Evolutionary conservation across 2,113 vertebrate species (phyloP), one percentile per base, ranked within the genome.

Genomic region (Mus spicilegus): DNA sequence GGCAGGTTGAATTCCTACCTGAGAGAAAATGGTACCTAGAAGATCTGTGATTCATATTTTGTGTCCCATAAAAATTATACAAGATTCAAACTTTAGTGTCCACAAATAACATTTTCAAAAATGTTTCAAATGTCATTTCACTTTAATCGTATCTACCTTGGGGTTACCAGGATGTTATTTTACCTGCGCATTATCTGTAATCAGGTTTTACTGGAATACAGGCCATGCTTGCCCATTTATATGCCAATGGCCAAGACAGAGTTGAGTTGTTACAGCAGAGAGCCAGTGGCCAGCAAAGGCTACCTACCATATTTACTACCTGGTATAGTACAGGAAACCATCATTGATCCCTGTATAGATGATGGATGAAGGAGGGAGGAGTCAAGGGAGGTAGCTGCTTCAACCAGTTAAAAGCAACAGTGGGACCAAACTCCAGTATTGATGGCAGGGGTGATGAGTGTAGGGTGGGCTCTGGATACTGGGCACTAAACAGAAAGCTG

Each of bases 41-140:
- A 67, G 61, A 49, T 65, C 26, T 33, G 61, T 85, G 4, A 49
- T 49, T 73, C 70, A 39, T n/a, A 73, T 85, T 89, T 46, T 93
- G 22, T 93, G 80, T 84, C 28, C 80, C 65, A 61, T 22, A 69
- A 92, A 95, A 90, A 88, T 82, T 39, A 69, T 2, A 82, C 70
- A 46, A 73, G 54, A 85, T 95, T 90, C 30, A 90, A 92, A 54
- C 72, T 81, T 81, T 54, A 1, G 2, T 42, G 0, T 58, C 77
- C 46, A 61, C 42, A 61, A 69, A 24, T 67, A 11, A 49, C 42
- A 20, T n/a, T 36, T 70, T 30, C 61, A 77, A n/a, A 65, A 77
- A 33, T 16, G 13, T n/a, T 51, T 42, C 11, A 61, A 56, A 6
- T 58, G 54, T 17, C 51, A n/a, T 11, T 54, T 65, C 28, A n/a